These are phyloP conservation scores for Aelia acuminata DNA, from an alignment of 2,888 invertebrate species.

Conservation along the genomic window DNA sequence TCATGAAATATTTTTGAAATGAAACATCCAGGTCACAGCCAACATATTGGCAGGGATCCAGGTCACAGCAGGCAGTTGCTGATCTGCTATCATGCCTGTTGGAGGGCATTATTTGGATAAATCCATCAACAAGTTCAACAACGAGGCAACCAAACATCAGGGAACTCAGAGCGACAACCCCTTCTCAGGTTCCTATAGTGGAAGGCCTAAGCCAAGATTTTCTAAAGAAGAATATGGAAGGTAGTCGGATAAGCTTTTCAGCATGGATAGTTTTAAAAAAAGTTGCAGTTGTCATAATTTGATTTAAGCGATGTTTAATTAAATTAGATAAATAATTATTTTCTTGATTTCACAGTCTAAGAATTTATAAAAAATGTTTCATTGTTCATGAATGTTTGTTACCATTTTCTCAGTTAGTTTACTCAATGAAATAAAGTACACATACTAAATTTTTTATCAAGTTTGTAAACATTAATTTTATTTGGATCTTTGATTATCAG, in stretches of 20 bases:
- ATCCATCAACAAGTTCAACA: constrained; percentile 85
- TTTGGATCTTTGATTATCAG: no score
- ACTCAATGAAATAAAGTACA: no score
- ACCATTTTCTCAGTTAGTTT: no score
- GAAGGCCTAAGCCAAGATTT: constrained; percentile 71
- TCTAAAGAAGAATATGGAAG: constrained; percentile 91
- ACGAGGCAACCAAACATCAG: constrained; percentile 82
- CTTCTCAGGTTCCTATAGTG: constrained; percentile 69
- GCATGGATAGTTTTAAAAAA: background rate
- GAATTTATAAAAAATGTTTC: background rate
- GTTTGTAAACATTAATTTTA: no score
- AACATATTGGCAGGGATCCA: constrained; percentile 6
- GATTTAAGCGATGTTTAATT: background rate
- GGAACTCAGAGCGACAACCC: constrained; percentile 88
- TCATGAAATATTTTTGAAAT: constrained; percentile 19
- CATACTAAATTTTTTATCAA: no score
- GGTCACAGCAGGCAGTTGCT: background rate
- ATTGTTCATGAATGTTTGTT: background rate
- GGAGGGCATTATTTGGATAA: background rate
- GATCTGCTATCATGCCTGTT: background rate
- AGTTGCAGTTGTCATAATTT: background rate
- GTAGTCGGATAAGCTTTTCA: constrained; percentile 69
- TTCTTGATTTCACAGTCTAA: background rate
- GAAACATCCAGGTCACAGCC: background rate
- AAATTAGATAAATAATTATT: background rate